Base-by-base conservation (phyloP, 2,888 invertebrate species). In the Caenorhabditis wallacei region DNA sequence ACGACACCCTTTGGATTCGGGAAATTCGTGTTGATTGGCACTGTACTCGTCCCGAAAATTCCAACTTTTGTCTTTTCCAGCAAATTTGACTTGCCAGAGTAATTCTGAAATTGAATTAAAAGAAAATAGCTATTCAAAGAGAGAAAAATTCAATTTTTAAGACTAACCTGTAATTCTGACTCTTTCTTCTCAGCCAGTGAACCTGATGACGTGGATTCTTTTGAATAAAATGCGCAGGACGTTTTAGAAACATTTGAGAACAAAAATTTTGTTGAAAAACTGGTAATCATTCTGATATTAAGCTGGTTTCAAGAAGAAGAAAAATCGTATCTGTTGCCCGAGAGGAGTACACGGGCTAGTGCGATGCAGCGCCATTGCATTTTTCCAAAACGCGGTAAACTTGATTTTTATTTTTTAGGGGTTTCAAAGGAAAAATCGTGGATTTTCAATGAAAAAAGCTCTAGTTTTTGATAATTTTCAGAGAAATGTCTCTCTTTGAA, bases 21-120 rank as follows among this genome's bases (percentile, higher is more conserved):
- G 54, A 85, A 88, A 46, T 87, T 88, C n/a, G 87, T 84, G 69
- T 87, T 90, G 18, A 89, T 82, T 16, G 89, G 89, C 8, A 85
- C 88, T 16, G 75, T 81, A 56, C 86, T 85, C 22, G 85, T 75
- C 10, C 84, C 85, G 57, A 89, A 86, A n/a, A 86, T 71, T 10
- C 69, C 63, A 0, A 70, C 69, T 46, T 80, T 84, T 43, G 78
- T 68, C 53, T 86, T 86, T 26, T 79, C 83, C 20, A 79, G 11
- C 7, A 85, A 22, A 40, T 82, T 82, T 10, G 80, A 59, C 68
- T 84, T 78, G 51, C 84, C 82, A 8, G 53, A 48, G 54, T 37
- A 71, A 13, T 78, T 54, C 82, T 82, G 54, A 26, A 74, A n/a
- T 22, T 20, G 11, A 13, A 18, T 20, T 22, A n/a, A n/a, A n/a